Conservation (phyloP, 2,797 vertebrate genomes). For the Arctocebus calabarensis region DNA sequence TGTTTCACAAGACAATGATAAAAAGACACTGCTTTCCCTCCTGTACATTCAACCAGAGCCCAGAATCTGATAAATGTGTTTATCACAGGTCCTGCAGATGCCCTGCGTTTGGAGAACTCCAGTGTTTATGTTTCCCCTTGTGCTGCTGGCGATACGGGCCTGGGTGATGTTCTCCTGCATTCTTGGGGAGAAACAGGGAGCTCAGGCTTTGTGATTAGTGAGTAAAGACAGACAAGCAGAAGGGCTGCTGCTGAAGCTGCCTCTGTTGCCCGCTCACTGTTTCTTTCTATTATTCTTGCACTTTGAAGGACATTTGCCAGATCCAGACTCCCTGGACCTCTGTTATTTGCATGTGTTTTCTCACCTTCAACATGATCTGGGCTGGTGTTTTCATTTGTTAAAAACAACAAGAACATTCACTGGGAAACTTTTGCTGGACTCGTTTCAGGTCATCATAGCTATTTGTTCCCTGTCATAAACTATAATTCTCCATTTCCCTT, state of each 20-base stretch:
- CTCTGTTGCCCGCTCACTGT: background rate
- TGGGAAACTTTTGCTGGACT: conserved; percentile 69
- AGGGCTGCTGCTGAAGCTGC: background rate
- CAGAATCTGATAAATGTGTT: background rate
- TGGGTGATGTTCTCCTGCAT: background rate
- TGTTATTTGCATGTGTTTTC: conserved; percentile 69
- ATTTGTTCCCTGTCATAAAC: conserved; percentile 76
- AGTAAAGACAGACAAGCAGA: conserved; percentile 61
- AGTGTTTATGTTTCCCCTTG: background rate
- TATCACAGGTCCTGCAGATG: background rate
- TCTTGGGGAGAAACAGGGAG: background rate
- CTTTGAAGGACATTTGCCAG: conserved; percentile 73
- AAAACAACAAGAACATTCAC: conserved; percentile 73
- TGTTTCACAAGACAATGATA: background rate
- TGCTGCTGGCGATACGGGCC: background rate
- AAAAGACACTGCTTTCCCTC: background rate
- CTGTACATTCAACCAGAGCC: background rate
- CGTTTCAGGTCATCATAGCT: conserved; percentile 63
- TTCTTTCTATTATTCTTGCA: conserved; percentile 34
- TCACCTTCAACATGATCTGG: conserved; percentile 66
- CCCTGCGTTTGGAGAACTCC: background rate
- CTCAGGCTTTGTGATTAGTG: background rate
- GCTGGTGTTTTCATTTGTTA: conserved; percentile 78
- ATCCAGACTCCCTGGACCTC: background rate
- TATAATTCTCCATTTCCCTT: conserved; percentile 70